Evolutionary conservation across 2,797 vertebrate genomes (phyloP).

Genomic region (Manis pentadactyla): DNA sequence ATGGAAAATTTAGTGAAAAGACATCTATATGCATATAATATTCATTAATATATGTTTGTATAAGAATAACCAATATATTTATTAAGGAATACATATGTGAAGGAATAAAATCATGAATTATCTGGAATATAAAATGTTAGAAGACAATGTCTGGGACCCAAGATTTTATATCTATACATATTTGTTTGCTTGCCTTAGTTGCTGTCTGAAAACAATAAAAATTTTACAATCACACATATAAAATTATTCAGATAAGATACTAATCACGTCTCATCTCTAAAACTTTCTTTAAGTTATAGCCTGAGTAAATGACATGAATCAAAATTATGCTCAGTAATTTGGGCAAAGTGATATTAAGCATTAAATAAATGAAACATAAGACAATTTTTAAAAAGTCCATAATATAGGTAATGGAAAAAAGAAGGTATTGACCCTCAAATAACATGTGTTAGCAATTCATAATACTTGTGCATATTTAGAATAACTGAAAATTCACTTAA

Average conservation of each 20-base stretch:
- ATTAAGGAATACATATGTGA: background rate
- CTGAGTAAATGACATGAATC: background rate
- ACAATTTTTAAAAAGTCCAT: background rate
- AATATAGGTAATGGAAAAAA: background rate
- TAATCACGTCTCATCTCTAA: background rate
- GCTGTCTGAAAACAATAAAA: background rate
- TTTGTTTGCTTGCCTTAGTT: background rate
- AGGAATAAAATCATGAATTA: background rate
- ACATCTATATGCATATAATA: background rate
- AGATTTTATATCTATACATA: background rate
- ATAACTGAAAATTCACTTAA: background rate
- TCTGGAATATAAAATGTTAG: background rate
- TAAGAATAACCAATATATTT: background rate
- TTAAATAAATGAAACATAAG: background rate
- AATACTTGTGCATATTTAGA: background rate
- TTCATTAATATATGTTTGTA: background rate
- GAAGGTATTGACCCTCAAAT: accelerated
- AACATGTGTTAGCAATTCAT: background rate
- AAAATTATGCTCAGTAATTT: background rate
- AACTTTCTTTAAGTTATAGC: background rate
- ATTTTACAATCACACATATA: background rate
- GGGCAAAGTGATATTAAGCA: background rate
- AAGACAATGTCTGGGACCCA: background rate
- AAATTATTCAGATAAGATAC: background rate
- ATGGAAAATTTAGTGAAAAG: background rate